Evolutionary conservation across 2,888 invertebrate genomes (phyloP).

Genomic region (Phrixothrix hirtus): DNA sequence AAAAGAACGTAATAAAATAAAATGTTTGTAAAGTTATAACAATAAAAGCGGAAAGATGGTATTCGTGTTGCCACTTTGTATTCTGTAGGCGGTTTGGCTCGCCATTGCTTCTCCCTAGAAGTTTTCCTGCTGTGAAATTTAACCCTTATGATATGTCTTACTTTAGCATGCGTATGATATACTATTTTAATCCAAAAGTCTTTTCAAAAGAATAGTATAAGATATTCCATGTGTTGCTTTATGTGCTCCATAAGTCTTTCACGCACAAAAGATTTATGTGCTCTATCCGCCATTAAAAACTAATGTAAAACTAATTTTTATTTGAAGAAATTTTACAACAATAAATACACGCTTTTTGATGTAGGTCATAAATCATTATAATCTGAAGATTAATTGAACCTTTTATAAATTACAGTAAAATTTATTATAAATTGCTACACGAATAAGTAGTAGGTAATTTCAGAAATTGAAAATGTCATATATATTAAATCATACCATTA

Average conservation of each 20-base stretch:
- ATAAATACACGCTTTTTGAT: too few relatives aligned
- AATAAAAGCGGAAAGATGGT: conserved; percentile 21
- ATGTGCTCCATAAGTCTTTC: conserved; percentile 21
- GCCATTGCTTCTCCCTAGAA: conserved; percentile 55
- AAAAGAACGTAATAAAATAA: neutral
- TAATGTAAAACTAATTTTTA: conserved; percentile 28
- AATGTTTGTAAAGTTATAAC: conserved; percentile 11
- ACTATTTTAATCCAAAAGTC: conserved; percentile 34
- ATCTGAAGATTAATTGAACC: too few relatives aligned
- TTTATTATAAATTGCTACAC: too few relatives aligned
- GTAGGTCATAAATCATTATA: conserved; percentile 17
- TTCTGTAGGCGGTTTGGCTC: conserved; percentile 54
- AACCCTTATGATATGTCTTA: conserved; percentile 50
- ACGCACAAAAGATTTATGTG: conserved; percentile 16
- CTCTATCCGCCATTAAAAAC: conserved; percentile 29
- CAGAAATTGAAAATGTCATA: too few relatives aligned
- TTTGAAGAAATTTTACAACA: too few relatives aligned
- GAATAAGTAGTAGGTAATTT: too few relatives aligned
- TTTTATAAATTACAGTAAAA: too few relatives aligned
- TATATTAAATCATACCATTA: too few relatives aligned
- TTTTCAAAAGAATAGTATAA: conserved; percentile 28
- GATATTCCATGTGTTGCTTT: conserved; percentile 29
- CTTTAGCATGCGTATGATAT: conserved; percentile 43
- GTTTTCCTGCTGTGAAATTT: conserved; percentile 54
- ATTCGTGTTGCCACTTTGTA: conserved; percentile 47